Evolutionary conservation across 2,797 vertebrate species (phyloP), one percentile per base, ranked within the genome.

Genomic region (Falco cherrug): DNA sequence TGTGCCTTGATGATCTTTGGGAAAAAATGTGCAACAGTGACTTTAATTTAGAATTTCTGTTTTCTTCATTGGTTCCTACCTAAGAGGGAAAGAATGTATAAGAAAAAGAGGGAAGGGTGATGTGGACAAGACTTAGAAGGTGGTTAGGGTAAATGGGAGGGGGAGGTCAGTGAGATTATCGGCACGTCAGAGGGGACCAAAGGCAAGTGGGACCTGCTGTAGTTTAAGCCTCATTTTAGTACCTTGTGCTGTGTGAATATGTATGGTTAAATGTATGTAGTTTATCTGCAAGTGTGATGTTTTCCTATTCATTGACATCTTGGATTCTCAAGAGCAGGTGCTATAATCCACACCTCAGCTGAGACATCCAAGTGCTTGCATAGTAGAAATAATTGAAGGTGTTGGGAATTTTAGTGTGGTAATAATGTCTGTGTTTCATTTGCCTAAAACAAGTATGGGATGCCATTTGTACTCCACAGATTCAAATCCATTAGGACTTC

Each of bases 401-500:
- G 6, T 26, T 57, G 37, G 60, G 60, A 61, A 37, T 74, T 82
- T 67, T 60, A 41, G 10, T 6, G 8, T 31, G 21, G 8, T 54
- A 10, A 41, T 60, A 48, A 60, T 37, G 19, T 48, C 33, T 33
- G 37, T 54, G 35, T 68, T 73, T 54, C 13, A 13, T 75, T 54
- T 75, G 20, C 16, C 3, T 78, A 22, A 45, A 73, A 39, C 37
- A 47, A 53, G 5, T 31, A 7, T 11, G 5, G 37, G 68, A 20
- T 90, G 48, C 16, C 2, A 6, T 74, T 85, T 75, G 26, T 94
- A 14, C 59, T 94, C 45, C 87, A 77, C 96, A 98, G 98, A 98
- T 97, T 89, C 97, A 91, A 96, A 80, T 89, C 96, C 97, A 69
- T 84, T 98, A 90, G 98, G 98, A 64, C 95, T 98, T 93, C 97